Evolutionary conservation across 2,113 vertebrate genomes (phyloP).

Genomic region (Alethe diademata): DNA sequence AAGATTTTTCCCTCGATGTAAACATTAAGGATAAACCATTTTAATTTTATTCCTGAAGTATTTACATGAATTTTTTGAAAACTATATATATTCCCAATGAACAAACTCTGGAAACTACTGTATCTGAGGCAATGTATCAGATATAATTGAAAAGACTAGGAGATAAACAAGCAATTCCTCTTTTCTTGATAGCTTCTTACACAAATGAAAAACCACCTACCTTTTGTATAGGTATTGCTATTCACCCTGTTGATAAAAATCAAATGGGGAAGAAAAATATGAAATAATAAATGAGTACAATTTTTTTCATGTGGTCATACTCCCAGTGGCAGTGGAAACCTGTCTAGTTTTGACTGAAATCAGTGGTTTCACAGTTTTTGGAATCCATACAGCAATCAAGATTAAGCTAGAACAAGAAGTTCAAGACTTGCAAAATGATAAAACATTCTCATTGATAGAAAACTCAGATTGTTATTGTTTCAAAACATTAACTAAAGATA

Average conservation of each 20-base stretch:
- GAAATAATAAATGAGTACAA: background rate
- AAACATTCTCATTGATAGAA: background rate
- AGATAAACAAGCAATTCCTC: background rate
- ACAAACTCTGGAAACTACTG: background rate
- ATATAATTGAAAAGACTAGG: background rate
- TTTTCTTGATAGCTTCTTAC: background rate
- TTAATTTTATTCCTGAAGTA: background rate
- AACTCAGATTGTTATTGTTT: background rate
- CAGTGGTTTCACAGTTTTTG: background rate
- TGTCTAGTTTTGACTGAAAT: background rate
- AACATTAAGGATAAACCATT: background rate
- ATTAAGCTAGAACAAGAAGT: background rate
- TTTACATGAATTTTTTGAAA: background rate
- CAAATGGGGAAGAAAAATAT: background rate
- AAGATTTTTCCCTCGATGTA: background rate
- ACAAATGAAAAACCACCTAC: background rate
- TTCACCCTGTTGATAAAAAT: background rate
- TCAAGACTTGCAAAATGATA: background rate
- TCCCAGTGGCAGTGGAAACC: background rate
- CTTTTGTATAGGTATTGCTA: background rate
- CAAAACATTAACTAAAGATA: background rate
- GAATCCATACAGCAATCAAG: background rate
- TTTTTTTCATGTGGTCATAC: background rate
- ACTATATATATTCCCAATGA: accelerated
- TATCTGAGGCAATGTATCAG: background rate